phyloP scores from a whole-genome alignment of 2,888 invertebrate genomes.

The Spodoptera exigua region DNA sequence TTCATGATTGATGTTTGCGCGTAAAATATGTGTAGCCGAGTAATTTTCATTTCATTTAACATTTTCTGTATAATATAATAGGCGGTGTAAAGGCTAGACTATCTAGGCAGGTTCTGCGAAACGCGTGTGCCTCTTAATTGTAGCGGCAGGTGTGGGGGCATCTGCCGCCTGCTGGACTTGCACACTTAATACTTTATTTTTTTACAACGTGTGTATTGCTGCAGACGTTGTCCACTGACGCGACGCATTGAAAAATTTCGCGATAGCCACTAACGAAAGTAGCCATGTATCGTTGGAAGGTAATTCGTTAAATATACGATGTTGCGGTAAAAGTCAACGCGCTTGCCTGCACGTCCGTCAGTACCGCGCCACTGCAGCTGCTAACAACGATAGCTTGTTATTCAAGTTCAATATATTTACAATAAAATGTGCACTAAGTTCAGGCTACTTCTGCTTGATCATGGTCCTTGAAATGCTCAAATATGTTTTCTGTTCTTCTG shows the following conservation, averaged over 20 bases:
- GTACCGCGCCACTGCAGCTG: constrained; percentile 68
- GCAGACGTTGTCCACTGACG: constrained; percentile 63
- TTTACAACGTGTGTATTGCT: constrained; percentile 64
- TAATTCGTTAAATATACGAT: constrained; percentile 62
- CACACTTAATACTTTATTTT: constrained; percentile 77
- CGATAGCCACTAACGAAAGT: constrained; percentile 64
- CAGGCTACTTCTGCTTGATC: constrained; percentile 18
- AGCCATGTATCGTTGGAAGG: constrained; percentile 69
- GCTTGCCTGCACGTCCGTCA: constrained; percentile 67
- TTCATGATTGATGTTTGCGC: constrained; percentile 4
- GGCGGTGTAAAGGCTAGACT: constrained; percentile 42
- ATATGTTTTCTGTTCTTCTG: constrained; percentile 56
- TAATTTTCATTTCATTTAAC: constrained; percentile 26
- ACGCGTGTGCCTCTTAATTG: constrained; percentile 84
- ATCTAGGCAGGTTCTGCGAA: constrained; percentile 64
- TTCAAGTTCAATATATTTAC: constrained; percentile 66
- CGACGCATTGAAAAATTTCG: constrained; percentile 63
- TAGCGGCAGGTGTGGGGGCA: constrained; percentile 83
- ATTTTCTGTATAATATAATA: constrained; percentile 51
- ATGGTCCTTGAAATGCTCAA: constrained; percentile 24
- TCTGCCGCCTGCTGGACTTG: constrained; percentile 82
- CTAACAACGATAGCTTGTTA: constrained; percentile 67
- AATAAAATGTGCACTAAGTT: constrained; percentile 32
- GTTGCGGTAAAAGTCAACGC: constrained; percentile 65
- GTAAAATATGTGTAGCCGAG: constrained; percentile 11